Conservation (phyloP, 2,113 vertebrate species). For the Ailurus styani region DNA sequence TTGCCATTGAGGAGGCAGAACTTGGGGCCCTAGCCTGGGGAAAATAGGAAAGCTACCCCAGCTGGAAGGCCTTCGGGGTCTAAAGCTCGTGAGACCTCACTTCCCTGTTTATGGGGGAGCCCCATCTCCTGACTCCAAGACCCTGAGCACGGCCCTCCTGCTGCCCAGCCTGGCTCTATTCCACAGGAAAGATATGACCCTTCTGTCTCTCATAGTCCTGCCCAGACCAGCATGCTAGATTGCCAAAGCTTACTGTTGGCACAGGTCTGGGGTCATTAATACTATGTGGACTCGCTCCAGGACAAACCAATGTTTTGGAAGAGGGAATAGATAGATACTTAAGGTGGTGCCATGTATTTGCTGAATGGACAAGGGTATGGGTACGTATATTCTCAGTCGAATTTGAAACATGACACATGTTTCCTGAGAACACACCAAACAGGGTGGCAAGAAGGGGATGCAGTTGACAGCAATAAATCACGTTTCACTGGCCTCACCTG, state of each 20-base stretch:
- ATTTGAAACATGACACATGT: background rate
- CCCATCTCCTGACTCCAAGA: background rate
- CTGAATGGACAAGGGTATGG: background rate
- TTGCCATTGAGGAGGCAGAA: background rate
- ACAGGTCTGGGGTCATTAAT: background rate
- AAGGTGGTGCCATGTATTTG: background rate
- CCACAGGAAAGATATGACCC: background rate
- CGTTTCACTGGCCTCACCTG: background rate
- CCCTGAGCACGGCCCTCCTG: background rate
- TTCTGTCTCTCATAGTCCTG: background rate
- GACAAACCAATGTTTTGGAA: conserved; percentile 23
- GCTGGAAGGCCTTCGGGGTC: background rate
- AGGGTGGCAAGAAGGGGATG: background rate
- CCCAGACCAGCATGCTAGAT: background rate
- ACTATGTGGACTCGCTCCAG: background rate
- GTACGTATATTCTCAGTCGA: background rate
- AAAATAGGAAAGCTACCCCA: background rate
- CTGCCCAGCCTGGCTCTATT: background rate
- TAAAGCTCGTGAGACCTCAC: background rate
- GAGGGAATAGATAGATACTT: background rate
- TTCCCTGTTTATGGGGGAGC: background rate
- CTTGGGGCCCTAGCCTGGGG: background rate
- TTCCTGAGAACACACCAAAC: background rate
- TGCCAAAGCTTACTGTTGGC: background rate
- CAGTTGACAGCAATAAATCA: background rate